These are phyloP conservation scores for Potorous gilbertii DNA, from an alignment of 2,797 vertebrate genomes.

Conservation along the genomic window DNA sequence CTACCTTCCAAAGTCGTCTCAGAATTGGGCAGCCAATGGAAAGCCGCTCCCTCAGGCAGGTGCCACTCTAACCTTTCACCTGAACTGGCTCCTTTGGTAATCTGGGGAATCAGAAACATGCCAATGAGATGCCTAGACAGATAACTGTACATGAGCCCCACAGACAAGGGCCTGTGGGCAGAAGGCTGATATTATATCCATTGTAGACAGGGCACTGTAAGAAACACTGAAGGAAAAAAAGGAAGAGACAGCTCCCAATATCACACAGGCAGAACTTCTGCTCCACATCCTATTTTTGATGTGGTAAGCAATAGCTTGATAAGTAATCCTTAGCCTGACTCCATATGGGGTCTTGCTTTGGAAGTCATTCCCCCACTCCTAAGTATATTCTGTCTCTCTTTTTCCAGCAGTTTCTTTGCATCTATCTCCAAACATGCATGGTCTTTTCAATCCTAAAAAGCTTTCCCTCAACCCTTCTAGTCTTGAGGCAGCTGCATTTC, in stretches of 20 bases:
- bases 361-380: not conserved
- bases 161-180: not conserved
- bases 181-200: not conserved
- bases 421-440: not conserved
- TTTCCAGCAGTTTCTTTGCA: not conserved
- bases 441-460: not conserved
- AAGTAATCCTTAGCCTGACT: not conserved
- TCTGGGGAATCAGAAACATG: conserved; percentile 83
- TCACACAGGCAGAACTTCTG: not conserved
- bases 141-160: not conserved
- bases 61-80: conserved; percentile 93
- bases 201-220: not conserved
- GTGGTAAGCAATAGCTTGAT: not conserved
- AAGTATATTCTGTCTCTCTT: not conserved
- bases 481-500: not conserved
- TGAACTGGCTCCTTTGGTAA: conserved; percentile 92
- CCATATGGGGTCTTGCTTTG: not conserved
- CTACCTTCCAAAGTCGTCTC: conserved; percentile 92
- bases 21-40: conserved; percentile 93
- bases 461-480: not conserved
- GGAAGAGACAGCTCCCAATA: not conserved
- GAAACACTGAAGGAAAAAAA: not conserved
- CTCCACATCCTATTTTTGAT: not conserved
- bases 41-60: conserved; percentile 86
- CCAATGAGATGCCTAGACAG: not conserved